phyloP scores from a whole-genome alignment of 64 coral and sea anemone genomes.

The Actinia equina region DNA sequence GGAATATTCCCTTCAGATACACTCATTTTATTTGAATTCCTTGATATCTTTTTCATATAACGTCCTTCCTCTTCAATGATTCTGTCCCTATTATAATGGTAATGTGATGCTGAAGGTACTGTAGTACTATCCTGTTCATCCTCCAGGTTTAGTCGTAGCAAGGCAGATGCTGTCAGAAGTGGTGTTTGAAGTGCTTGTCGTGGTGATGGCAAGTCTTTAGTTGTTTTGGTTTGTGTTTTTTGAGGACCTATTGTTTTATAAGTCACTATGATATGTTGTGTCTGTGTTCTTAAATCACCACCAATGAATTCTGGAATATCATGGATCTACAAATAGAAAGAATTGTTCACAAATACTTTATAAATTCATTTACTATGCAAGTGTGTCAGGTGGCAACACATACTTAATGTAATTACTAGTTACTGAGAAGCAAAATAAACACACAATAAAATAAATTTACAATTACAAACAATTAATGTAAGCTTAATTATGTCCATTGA shows the following conservation, averaged over 20 bases:
- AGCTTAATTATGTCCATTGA: too few species aligned
- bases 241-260: slow-evolving; percentile 27
- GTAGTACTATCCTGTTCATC: not conserved
- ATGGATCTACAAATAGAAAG: slow-evolving; percentile 73
- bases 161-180: slow-evolving; percentile 58
- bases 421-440: too few species aligned
- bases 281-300: slow-evolving; percentile 80
- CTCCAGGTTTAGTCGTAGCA: slow-evolving; percentile 30
- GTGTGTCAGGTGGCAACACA: too few species aligned
- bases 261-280: slow-evolving; percentile 73
- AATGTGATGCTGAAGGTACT: not conserved
- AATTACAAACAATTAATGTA: too few species aligned
- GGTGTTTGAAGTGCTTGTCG: slow-evolving; percentile 56
- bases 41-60: not conserved
- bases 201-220: slow-evolving; percentile 33
- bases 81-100: not conserved
- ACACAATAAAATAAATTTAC: too few species aligned
- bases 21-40: slow-evolving; percentile 41
- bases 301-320: slow-evolving; percentile 92
- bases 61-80: not conserved
- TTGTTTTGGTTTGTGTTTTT: not conserved
- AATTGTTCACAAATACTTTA: not conserved
- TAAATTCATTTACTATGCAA: too few species aligned
- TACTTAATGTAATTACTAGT: too few species aligned
- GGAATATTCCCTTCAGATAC: slow-evolving; percentile 53